These are phyloP conservation scores for Cyclophora punctaria DNA, from an alignment of 2,888 invertebrate species.

Conservation along the genomic window DNA sequence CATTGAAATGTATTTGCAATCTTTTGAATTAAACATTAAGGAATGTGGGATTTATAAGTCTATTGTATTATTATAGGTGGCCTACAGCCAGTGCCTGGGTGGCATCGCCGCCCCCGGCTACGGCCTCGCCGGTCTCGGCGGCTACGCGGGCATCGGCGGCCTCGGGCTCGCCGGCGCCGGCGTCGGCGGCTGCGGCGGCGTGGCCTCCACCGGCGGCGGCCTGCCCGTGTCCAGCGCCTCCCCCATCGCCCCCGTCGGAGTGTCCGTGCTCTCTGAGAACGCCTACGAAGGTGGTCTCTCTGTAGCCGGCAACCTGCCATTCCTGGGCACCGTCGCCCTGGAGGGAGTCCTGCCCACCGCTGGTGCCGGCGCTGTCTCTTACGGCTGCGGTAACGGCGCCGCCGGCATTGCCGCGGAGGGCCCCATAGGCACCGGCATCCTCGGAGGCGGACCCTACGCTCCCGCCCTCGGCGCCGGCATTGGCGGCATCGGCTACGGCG, in stretches of 20 bases:
- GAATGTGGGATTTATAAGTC: no score
- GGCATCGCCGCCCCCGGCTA: neutral
- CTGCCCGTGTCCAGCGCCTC: conserved; percentile 23
- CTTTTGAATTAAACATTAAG: no score
- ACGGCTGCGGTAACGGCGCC: conserved; percentile 25
- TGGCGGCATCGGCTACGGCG: conserved; percentile 34
- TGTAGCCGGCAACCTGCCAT: conserved; percentile 33
- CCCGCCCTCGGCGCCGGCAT: conserved; percentile 19
- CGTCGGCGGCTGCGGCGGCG: conserved; percentile 3
- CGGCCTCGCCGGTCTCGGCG: neutral
- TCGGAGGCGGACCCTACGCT: conserved; percentile 5
- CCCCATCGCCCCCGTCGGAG: conserved; percentile 29
- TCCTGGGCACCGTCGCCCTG: conserved; percentile 30
- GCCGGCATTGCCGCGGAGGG: conserved; percentile 15
- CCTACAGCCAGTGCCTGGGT: neutral
- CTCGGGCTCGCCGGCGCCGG: conserved; percentile 3
- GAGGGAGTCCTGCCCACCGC: conserved; percentile 29
- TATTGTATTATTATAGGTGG: no score
- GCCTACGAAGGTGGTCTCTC: conserved; percentile 29
- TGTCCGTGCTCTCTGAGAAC: conserved; percentile 38
- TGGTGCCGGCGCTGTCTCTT: conserved; percentile 29
- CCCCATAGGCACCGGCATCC: conserved; percentile 11
- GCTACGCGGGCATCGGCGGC: conserved; percentile 1
- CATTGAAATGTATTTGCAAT: no score
- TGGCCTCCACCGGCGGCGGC: conserved; percentile 24